phyloP scores from a whole-genome alignment of 2,113 vertebrate genomes.

The Symphodus melops region DNA sequence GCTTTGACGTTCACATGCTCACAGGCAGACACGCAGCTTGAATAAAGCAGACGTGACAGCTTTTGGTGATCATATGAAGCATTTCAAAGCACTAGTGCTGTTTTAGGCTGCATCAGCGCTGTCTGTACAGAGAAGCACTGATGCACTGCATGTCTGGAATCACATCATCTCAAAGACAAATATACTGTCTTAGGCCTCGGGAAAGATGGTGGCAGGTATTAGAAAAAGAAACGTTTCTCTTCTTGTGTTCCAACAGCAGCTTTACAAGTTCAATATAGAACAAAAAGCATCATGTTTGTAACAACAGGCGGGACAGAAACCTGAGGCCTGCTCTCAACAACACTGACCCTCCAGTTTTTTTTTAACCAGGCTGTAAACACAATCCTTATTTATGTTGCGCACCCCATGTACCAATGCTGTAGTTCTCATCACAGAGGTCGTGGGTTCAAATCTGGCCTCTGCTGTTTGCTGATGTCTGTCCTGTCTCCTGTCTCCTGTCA shows the following conservation, averaged over 20 bases:
- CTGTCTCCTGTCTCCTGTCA: no score
- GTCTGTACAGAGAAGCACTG: background rate
- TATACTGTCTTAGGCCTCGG: background rate
- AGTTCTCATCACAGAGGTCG: no score
- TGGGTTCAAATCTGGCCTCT: no score
- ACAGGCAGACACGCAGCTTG: background rate
- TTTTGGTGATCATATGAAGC: slow-evolving; percentile 4
- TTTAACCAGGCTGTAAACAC: no score
- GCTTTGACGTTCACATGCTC: background rate
- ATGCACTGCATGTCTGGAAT: background rate
- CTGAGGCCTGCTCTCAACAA: background rate
- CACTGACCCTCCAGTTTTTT: background rate
- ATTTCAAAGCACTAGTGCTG: background rate
- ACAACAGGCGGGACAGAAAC: no score
- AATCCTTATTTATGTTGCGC: no score
- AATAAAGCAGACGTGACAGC: background rate
- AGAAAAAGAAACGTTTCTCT: background rate
- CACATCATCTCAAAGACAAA: background rate
- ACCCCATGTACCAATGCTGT: no score
- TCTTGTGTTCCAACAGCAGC: background rate
- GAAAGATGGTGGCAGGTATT: background rate
- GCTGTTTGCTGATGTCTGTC: no score
- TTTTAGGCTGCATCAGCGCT: background rate
- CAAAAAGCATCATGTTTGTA: no score
- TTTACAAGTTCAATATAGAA: no score